Evolutionary conservation across 2,888 invertebrate species (phyloP), one percentile per base, ranked within the genome.

Genomic region (Eremobia ochroleuca): DNA sequence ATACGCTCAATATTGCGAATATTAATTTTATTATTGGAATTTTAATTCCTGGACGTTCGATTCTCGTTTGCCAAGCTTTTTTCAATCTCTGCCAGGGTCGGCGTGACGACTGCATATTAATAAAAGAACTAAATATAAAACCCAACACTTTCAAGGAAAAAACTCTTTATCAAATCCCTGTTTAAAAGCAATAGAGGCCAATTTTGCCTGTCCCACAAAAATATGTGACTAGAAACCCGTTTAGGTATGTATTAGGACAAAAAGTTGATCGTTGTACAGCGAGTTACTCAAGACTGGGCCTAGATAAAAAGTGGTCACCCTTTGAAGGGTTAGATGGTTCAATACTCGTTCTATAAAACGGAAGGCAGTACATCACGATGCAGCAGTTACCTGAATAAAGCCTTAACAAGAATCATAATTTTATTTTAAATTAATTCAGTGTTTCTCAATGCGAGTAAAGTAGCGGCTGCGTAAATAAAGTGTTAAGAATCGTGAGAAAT

Each of bases 271-370:
- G 91, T 91, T 80, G 66, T 89, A 90, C 89, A 90, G 92, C 95
- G 84, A 93, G 96, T 96, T 96, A 96, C 95, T 95, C 96, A 96
- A 96, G 95, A 95, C 89, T 90, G 92, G 91, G 89, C 82, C 89
- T 90, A 83, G 86, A 93, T 93, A 96, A 96, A 96, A 95, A 95
- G 91, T 89, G 86, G 94, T 94, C 95, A 95, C 95, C 94, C 94
- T 95, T 94, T 94, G 92, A 91, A 93, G 93, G 90, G 92, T 92
- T 94, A 94, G 94, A 94, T 94, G 95, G 94, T 96, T 96, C 94
- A 94, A 93, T 91, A 93, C 94, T 92, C 87, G 83, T 82, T 80
- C 80, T 82, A 83, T 85, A 91, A 93, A 94, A 92, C 91, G 91
- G 93, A 93, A 93, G 91, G 87, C 88, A 85, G 86, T 77, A 67